A percentile compares a stretch with the other conserved stretches of the same genome.
Conservation (phyloP, 1,140 invertebrate genomes). For the Ostrea edulis region DNA sequence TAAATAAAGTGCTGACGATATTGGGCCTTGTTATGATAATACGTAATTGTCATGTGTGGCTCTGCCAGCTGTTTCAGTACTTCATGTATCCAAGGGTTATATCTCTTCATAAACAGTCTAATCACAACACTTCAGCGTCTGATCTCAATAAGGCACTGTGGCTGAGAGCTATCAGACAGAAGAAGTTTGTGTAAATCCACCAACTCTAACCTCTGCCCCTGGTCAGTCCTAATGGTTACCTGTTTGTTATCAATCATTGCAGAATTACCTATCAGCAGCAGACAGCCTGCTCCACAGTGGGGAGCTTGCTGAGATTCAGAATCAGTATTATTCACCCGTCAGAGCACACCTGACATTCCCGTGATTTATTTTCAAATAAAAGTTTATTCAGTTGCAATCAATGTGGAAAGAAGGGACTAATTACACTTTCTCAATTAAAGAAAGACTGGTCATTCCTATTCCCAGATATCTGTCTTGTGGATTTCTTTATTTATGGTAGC, state of each 20-base stretch:
- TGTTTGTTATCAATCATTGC: slow-evolving; percentile 35
- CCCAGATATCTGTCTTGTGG: neutral
- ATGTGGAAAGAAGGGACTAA: neutral
- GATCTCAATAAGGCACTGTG: neutral
- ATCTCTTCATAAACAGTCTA: neutral
- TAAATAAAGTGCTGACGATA: slow-evolving; percentile 37
- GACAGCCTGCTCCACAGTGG: neutral
- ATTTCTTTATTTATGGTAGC: neutral
- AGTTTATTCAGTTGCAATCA: neutral
- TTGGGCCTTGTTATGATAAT: slow-evolving; percentile 32
- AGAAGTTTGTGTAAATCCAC: neutral
- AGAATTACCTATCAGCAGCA: slow-evolving; percentile 34
- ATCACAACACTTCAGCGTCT: neutral
- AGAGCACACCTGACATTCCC: neutral
- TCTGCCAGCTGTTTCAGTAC: slow-evolving; percentile 6
- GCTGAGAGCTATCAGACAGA: neutral
- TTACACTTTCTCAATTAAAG: neutral
- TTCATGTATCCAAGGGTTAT: slow-evolving; percentile 5
- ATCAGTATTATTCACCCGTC: slow-evolving; percentile 4
- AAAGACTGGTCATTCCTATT: neutral
- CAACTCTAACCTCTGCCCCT: neutral
- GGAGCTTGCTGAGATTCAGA: neutral
- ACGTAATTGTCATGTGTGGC: slow-evolving; percentile 9
- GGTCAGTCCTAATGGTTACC: slow-evolving; percentile 32
- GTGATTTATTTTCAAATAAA: neutral